phyloP scores from a whole-genome alignment of 2,797 vertebrate species.

The Selene dorsalis region DNA sequence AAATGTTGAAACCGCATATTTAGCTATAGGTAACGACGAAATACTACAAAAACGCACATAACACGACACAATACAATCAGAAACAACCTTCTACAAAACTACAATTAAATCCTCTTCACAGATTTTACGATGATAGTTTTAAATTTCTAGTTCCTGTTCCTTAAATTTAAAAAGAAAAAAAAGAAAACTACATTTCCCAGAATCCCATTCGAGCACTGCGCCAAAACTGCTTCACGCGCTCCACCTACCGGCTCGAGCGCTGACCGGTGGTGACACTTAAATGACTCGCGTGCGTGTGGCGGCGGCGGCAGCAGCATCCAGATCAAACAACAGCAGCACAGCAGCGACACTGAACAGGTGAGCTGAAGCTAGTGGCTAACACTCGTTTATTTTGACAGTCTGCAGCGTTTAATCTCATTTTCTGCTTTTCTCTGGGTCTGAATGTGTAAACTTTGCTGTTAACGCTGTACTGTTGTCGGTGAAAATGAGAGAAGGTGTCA shows the following conservation, averaged over 20 bases:
- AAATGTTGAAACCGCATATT: neutral
- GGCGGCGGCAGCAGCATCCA: slow-evolving; percentile 62
- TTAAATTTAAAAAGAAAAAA: slow-evolving; percentile 5
- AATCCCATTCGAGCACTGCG: slow-evolving; percentile 68
- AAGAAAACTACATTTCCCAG: slow-evolving; percentile 77
- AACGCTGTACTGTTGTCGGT: neutral
- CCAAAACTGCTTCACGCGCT: slow-evolving; percentile 74
- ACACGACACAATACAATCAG: neutral
- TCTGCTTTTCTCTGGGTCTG: neutral
- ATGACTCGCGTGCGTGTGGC: slow-evolving; percentile 52
- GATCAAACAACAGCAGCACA: slow-evolving; percentile 44
- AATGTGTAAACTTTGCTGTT: slow-evolving; percentile 33
- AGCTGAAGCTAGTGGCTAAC: slow-evolving; percentile 42
- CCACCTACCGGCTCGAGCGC: slow-evolving; percentile 75
- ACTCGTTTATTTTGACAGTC: neutral
- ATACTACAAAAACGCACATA: neutral
- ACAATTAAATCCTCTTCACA: neutral
- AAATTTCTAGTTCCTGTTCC: rapidly evolving
- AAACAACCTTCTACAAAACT: neutral
- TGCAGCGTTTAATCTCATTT: neutral
- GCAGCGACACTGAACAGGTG: slow-evolving; percentile 77
- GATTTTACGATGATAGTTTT: neutral
- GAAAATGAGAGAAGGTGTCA: slow-evolving; percentile 24
- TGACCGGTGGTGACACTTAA: slow-evolving; percentile 22
- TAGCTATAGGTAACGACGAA: neutral